Evolutionary conservation across 2,797 vertebrate genomes (phyloP).

Genomic region (Delichon dasypus): DNA sequence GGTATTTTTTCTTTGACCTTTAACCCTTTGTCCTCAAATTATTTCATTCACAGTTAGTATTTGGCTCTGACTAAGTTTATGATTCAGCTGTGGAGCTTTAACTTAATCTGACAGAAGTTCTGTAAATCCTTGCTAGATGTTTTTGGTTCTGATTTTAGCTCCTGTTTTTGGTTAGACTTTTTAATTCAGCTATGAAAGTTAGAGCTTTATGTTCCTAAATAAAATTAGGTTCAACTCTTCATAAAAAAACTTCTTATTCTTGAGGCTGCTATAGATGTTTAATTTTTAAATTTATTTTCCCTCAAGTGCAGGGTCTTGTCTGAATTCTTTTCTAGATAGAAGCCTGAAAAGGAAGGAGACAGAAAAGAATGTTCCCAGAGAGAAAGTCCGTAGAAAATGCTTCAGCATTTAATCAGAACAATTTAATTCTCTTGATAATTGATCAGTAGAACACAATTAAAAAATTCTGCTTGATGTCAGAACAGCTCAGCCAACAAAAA

Average conservation of each 20-base stretch:
- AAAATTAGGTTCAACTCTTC: conserved; percentile 14
- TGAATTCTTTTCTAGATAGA: not conserved
- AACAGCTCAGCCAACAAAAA: not conserved
- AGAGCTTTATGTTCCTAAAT: not conserved
- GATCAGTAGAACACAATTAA: not conserved
- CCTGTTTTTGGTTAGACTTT: not conserved
- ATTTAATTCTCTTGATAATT: not conserved
- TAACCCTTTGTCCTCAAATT: not conserved
- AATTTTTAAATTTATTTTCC: not conserved
- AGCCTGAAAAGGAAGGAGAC: not conserved
- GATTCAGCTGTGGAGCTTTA: not conserved
- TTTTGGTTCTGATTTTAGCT: not conserved
- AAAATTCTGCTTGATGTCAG: not conserved
- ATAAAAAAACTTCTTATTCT: not conserved
- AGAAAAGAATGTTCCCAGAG: not conserved
- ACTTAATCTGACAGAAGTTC: not conserved
- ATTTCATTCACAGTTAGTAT: not conserved
- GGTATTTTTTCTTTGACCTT: not conserved
- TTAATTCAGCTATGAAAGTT: not conserved
- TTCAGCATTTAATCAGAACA: not conserved
- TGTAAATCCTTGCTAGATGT: not conserved
- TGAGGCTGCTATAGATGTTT: not conserved
- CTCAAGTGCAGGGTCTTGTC: not conserved
- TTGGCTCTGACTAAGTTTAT: not conserved
- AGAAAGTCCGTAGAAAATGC: not conserved